These are phyloP conservation scores for Drosophila anomelani DNA, from an alignment of 2,888 invertebrate genomes.

Conservation along the genomic window DNA sequence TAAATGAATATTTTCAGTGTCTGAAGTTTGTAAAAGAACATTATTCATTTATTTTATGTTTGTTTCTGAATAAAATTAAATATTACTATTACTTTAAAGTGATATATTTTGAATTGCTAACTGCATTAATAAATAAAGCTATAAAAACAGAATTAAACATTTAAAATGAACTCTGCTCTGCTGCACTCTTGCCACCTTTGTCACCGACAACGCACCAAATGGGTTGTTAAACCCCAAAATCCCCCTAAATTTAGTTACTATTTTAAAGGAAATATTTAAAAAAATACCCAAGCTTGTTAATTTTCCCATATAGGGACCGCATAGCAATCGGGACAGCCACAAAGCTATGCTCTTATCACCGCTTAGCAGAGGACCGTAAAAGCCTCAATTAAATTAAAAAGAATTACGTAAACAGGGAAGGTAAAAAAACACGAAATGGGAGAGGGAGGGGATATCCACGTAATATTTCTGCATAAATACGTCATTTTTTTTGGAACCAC, in stretches of 20 bases:
- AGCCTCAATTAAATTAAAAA: conserved; percentile 64
- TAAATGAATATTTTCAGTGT: background rate
- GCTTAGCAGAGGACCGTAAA: conserved; percentile 17
- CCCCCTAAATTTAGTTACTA: background rate
- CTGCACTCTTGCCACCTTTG: background rate
- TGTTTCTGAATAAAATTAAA: too few species aligned
- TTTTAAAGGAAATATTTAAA: background rate
- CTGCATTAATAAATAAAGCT: background rate
- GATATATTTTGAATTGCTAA: too few species aligned
- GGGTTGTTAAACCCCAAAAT: background rate
- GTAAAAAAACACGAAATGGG: background rate
- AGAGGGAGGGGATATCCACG: background rate
- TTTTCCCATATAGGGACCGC: background rate
- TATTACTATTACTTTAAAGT: too few species aligned
- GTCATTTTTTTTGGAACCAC: conserved; percentile 48
- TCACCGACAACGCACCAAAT: background rate
- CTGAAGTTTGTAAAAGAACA: too few species aligned
- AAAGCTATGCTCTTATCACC: conserved; percentile 27
- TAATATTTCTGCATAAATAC: conserved; percentile 54
- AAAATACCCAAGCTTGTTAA: background rate
- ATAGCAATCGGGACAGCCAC: background rate
- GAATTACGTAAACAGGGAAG: conserved; percentile 45
- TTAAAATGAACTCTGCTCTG: background rate
- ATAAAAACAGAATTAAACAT: background rate
- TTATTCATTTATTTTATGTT: too few species aligned